A percentile compares a stretch with the other conserved stretches of the same genome.
Evolutionary conservation across 1,140 invertebrate species (phyloP).

Genomic region (Lutraria rhynchaena): DNA sequence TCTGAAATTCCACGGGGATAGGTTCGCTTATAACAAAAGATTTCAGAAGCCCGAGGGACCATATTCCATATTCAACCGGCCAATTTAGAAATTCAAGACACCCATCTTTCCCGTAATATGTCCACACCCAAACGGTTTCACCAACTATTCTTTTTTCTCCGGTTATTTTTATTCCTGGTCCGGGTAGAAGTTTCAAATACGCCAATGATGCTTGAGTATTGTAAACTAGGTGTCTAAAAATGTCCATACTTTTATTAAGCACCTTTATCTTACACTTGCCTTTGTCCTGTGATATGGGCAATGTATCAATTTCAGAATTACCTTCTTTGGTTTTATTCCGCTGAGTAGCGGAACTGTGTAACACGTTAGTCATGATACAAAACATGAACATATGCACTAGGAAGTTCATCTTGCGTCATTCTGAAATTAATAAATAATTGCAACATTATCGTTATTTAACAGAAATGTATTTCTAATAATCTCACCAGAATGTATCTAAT

Average conservation of each 20-base stretch:
- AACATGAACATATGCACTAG: no score
- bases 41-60: conserved; percentile 41
- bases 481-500: no score
- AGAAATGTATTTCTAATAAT: no score
- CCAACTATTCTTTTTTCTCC: conserved; percentile 20
- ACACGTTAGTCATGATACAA: no score
- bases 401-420: no score
- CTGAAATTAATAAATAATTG: no score
- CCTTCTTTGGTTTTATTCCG: no score
- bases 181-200: conserved; percentile 23
- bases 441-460: no score
- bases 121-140: conserved; percentile 42
- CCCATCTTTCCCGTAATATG: conserved; percentile 38
- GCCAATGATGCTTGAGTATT: conserved; percentile 9
- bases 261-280: not conserved
- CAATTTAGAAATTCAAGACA: conserved; percentile 28
- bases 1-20: not conserved
- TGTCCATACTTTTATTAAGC: not conserved
- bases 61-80: conserved; percentile 55
- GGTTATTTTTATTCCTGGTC: not conserved
- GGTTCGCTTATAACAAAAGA: conserved; percentile 3
- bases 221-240: conserved; percentile 25
- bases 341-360: no score
- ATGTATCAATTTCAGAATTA: no score
- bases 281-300: no score